Conservation (phyloP, 2,113 vertebrate genomes). For the Anser cygnoides region DNA sequence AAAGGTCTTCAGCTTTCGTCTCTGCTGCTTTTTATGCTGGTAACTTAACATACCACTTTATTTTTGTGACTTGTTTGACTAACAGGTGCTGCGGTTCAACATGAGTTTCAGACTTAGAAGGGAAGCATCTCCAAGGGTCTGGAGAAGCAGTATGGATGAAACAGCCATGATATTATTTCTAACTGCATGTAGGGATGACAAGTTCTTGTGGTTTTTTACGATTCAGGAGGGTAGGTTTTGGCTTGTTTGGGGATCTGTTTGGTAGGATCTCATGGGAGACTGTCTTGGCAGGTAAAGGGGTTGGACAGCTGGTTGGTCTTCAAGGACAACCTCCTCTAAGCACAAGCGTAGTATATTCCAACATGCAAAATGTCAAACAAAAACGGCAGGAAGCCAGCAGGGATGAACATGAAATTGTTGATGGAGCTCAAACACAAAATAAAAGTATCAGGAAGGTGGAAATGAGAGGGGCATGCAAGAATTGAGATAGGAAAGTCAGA, state of each 20-base stretch:
- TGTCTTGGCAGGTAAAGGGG: not conserved
- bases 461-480: accelerated
- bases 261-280: not conserved
- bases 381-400: not conserved
- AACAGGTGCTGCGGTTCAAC: not conserved
- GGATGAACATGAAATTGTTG: not conserved
- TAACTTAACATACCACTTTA: not conserved
- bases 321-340: not conserved
- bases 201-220: not conserved
- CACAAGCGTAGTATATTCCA: not conserved
- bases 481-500: not conserved
- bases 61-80: not conserved
- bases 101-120: not conserved
- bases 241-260: not conserved
- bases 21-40: not conserved
- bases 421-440: not conserved
- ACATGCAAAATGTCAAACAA: not conserved
- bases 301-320: not conserved
- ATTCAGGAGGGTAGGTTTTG: not conserved
- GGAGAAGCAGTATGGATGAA: not conserved
- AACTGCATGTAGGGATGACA: not conserved
- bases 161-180: not conserved
- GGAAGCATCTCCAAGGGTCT: not conserved
- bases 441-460: not conserved
- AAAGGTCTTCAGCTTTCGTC: not conserved